Conservation (phyloP, 2,888 invertebrate genomes). For the Gastrophysa polygoni region DNA sequence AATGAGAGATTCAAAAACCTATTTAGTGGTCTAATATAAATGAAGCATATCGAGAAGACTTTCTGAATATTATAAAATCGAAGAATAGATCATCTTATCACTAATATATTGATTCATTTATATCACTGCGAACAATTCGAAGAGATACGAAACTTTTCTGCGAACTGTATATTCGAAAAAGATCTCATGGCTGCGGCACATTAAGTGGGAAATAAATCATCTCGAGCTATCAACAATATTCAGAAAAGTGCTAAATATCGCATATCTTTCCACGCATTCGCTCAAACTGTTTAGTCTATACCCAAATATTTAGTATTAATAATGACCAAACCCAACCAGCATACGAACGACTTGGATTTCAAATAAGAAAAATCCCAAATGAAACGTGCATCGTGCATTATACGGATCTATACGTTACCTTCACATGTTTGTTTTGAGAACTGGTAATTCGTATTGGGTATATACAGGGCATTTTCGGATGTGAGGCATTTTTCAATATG, state of each 20-base stretch:
- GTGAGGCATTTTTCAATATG: no score
- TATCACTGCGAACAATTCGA: no score
- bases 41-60: no score
- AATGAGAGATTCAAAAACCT: no score
- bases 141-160: no score
- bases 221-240: constrained; percentile 34
- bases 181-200: constrained; percentile 13
- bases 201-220: constrained; percentile 23
- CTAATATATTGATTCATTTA: no score
- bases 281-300: constrained; percentile 38
- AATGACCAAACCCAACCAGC: constrained; percentile 25
- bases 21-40: no score
- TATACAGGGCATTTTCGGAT: no score
- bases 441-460: no score
- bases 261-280: constrained; percentile 32
- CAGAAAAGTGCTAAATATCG: constrained; percentile 37
- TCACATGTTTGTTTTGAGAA: no score
- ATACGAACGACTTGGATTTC: constrained; percentile 26
- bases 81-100: no score
- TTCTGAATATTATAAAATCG: no score
- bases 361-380: constrained; percentile 6
- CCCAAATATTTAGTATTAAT: constrained; percentile 32
- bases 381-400: neutral
- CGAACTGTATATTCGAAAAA: neutral
- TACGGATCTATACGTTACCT: neutral